phyloP scores from a whole-genome alignment of 2,797 vertebrate species.

The Ctenopoma multispine region DNA sequence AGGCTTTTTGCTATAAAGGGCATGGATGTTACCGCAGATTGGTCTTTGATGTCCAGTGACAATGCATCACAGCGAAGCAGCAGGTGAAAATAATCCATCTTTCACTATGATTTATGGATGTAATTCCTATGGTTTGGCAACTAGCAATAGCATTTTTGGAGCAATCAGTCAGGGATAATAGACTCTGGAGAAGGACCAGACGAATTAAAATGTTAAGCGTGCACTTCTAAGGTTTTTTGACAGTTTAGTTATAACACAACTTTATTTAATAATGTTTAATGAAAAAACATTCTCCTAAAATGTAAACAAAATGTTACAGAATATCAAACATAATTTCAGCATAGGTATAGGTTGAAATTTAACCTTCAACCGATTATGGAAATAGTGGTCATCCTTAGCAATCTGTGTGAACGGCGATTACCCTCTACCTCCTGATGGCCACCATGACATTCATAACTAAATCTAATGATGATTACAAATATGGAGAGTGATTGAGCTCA shows the following conservation, averaged over 20 bases:
- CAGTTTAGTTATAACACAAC: constrained; percentile 6
- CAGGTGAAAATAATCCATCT: constrained; percentile 65
- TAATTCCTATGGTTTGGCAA: constrained; percentile 47
- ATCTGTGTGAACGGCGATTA: constrained; percentile 55
- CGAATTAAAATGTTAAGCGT: constrained; percentile 14
- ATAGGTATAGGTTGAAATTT: constrained; percentile 4
- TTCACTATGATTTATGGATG: constrained; percentile 50
- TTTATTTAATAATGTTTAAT: background rate
- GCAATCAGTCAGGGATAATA: constrained; percentile 30
- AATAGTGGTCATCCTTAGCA: background rate
- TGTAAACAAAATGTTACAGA: background rate
- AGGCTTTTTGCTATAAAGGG: constrained; percentile 40
- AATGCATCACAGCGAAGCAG: constrained; percentile 49
- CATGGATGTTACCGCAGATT: constrained; percentile 29
- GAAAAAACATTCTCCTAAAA: constrained; percentile 16
- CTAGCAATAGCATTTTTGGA: constrained; percentile 24
- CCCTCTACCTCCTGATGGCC: constrained; percentile 62
- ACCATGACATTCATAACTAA: constrained; percentile 70
- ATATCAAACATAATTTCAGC: constrained; percentile 20
- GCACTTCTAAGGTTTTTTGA: background rate
- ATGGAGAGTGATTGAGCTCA: constrained; percentile 80
- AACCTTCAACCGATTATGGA: background rate
- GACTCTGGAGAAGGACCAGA: constrained; percentile 22
- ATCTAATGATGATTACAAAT: constrained; percentile 81
- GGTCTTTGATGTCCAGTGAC: constrained; percentile 51